Conservation (phyloP, 2,888 invertebrate genomes). For the Gisinianus flammeolus region DNA sequence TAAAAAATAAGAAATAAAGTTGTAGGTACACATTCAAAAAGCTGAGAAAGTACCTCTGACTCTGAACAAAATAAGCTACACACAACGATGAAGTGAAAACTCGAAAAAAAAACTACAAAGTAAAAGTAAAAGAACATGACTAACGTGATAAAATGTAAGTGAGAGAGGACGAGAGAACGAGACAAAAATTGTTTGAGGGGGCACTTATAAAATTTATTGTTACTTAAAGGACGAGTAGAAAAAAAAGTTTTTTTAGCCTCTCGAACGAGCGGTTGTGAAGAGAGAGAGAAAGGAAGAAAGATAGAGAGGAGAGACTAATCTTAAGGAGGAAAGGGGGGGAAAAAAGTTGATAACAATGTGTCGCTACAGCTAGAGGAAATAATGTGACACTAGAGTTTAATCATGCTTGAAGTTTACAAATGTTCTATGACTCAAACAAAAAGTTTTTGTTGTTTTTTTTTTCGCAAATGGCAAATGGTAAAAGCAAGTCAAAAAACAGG, state of each 20-base stretch:
- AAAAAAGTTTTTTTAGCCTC: neutral
- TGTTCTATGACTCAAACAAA: neutral
- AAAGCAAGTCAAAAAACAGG: no score
- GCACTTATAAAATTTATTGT: slow-evolving; percentile 32
- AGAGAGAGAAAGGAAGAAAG: neutral
- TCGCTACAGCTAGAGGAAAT: neutral
- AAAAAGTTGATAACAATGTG: slow-evolving; percentile 18
- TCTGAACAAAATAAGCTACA: no score
- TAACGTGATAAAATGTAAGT: slow-evolving; percentile 17
- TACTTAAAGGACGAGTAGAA: slow-evolving; percentile 14
- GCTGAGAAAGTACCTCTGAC: no score
- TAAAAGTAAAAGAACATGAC: slow-evolving; percentile 3
- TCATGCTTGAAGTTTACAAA: slow-evolving; percentile 23
- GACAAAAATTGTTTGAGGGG: slow-evolving; percentile 29
- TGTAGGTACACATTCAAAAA: no score
- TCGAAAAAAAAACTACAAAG: no score
- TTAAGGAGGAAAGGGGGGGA: neutral
- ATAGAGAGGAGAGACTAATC: neutral
- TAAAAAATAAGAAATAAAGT: no score
- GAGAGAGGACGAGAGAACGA: no score
- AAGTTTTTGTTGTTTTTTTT: no score
- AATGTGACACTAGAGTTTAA: slow-evolving; percentile 9
- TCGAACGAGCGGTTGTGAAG: neutral
- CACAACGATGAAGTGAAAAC: no score
- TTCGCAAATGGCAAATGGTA: no score